Evolutionary conservation across 2,797 vertebrate genomes (phyloP).

Genomic region (Dromococcyx pavoninus): DNA sequence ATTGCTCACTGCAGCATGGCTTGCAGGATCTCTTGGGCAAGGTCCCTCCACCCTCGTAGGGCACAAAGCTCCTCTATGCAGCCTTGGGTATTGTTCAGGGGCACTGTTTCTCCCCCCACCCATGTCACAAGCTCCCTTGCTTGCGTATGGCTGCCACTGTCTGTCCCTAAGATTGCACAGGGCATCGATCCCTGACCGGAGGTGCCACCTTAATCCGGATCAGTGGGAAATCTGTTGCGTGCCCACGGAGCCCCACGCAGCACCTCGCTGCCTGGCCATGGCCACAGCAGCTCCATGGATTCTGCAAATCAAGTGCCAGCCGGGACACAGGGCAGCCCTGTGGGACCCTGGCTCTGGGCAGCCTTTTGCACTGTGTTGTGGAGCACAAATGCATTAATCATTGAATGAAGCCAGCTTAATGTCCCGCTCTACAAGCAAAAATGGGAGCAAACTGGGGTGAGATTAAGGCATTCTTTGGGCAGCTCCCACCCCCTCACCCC

Average conservation of each 20-base stretch:
- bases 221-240: background rate
- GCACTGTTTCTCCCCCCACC: accelerated
- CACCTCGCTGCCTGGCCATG: background rate
- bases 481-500: background rate
- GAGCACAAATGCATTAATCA: background rate
- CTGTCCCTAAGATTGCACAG: background rate
- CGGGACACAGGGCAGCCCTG: accelerated
- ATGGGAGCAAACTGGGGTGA: background rate
- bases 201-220: constrained; percentile 50
- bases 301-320: accelerated
- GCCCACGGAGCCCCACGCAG: background rate
- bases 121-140: accelerated
- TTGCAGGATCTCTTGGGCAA: background rate
- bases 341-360: background rate
- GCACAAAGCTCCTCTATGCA: accelerated
- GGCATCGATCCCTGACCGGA: constrained; percentile 33
- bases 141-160: accelerated
- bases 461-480: constrained; percentile 47
- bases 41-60: background rate
- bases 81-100: background rate
- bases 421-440: background rate
- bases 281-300: background rate
- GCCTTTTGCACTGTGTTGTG: accelerated
- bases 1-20: accelerated
- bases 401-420: background rate